Evolutionary conservation across 2,113 vertebrate species (phyloP).

Genomic region (Tringa solitaria): DNA sequence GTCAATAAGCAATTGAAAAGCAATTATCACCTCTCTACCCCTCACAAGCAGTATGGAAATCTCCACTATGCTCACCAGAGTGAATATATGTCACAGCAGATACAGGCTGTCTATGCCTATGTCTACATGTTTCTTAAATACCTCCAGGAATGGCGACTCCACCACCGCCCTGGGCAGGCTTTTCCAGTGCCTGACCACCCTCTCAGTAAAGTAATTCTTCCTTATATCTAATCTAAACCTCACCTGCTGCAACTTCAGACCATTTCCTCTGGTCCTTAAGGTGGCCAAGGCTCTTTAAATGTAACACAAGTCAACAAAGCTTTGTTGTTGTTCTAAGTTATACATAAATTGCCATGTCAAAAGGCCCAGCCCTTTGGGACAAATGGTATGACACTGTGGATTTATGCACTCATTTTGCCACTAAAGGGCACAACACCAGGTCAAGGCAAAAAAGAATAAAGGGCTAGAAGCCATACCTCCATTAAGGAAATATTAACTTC

Average conservation of each 20-base stretch:
- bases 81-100: background rate
- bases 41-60: background rate
- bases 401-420: conserved; percentile 13
- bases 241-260: too few species aligned
- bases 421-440: background rate
- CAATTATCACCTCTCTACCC: conserved; percentile 64
- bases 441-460: background rate
- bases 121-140: too few species aligned
- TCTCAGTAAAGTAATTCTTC: too few species aligned
- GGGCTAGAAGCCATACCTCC: background rate
- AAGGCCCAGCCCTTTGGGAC: background rate
- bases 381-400: background rate
- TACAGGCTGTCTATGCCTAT: background rate
- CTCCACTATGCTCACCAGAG: background rate
- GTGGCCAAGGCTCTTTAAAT: background rate
- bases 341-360: conserved; percentile 11
- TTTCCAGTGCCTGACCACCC: too few species aligned
- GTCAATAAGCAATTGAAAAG: conserved; percentile 51
- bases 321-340: background rate
- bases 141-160: too few species aligned
- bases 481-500: background rate
- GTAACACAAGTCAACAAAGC: background rate
- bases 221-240: too few species aligned
- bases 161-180: too few species aligned
- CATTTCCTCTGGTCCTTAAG: background rate